These are phyloP conservation scores for Hoplodrina ambigua DNA, from an alignment of 2,888 invertebrate species.

Conservation along the genomic window DNA sequence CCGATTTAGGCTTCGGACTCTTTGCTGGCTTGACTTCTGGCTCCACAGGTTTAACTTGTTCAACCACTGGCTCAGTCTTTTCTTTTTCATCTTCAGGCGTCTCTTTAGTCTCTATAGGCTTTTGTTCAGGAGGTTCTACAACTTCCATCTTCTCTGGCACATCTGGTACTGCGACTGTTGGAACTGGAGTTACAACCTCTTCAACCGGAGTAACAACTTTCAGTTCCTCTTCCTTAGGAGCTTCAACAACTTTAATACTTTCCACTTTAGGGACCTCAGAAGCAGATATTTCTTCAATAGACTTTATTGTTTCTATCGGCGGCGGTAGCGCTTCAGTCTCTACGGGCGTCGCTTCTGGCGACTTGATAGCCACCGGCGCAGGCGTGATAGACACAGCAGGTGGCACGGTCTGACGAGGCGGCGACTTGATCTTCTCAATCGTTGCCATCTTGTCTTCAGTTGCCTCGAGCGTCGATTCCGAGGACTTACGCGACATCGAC, in stretches of 20 bases:
- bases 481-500: conserved; percentile 79
- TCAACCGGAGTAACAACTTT: conserved; percentile 43
- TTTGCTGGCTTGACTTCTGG: conserved; percentile 59
- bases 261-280: conserved; percentile 71
- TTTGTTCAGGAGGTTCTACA: conserved; percentile 34
- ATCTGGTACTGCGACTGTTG: background rate
- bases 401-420: conserved; percentile 72
- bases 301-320: conserved; percentile 77
- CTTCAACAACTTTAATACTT: conserved; percentile 46
- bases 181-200: conserved; percentile 17
- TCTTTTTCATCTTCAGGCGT: conserved; percentile 49
- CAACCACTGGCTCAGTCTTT: conserved; percentile 59
- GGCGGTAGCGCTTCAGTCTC: conserved; percentile 81
- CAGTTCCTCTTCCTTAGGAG: conserved; percentile 50
- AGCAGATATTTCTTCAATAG: conserved; percentile 73
- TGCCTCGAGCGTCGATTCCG: conserved; percentile 76
- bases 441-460: conserved; percentile 78
- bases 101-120: conserved; percentile 45
- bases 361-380: conserved; percentile 70
- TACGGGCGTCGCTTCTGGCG: conserved; percentile 71
- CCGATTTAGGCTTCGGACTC: conserved; percentile 61
- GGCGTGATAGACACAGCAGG: conserved; percentile 76
- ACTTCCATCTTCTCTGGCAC: conserved; percentile 32
- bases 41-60: conserved; percentile 52
- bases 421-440: conserved; percentile 82